Evolutionary conservation across 2,797 vertebrate species (phyloP).

Genomic region (Cyclura pinguis): DNA sequence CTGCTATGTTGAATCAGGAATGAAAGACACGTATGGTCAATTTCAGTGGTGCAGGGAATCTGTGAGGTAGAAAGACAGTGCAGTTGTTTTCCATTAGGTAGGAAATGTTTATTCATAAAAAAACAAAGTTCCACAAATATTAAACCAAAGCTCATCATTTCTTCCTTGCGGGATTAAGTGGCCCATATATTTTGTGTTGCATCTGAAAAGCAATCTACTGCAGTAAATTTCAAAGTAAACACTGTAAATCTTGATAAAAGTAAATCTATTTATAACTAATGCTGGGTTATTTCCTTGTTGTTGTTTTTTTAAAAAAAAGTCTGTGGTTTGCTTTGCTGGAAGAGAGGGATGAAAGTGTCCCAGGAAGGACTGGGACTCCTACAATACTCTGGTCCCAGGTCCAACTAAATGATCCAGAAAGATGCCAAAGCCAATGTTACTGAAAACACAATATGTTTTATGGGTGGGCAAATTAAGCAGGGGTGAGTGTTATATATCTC

Average conservation of each 20-base stretch:
- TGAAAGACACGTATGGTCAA: not conserved
- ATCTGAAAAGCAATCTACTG: constrained; percentile 10
- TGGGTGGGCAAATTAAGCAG: too few relatives aligned
- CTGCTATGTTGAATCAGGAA: not conserved
- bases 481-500: too few relatives aligned
- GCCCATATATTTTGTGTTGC: constrained; percentile 11
- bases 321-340: not conserved
- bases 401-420: not conserved
- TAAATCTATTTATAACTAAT: constrained; percentile 17
- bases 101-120: constrained; percentile 25
- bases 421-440: not conserved
- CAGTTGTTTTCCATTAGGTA: not conserved
- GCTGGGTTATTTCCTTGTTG: not conserved
- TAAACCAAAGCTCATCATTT: constrained; percentile 18
- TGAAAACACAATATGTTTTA: not conserved
- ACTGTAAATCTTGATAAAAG: constrained; percentile 24
- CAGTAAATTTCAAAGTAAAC: constrained; percentile 35
- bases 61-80: not conserved
- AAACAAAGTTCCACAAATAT: constrained; percentile 11
- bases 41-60: not conserved
- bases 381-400: not conserved
- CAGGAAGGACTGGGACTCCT: not conserved
- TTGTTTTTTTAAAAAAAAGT: not conserved
- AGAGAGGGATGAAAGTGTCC: too few relatives aligned
- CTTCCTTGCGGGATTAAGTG: constrained; percentile 35